Evolutionary conservation across 2,797 vertebrate species (phyloP), one percentile per base, ranked within the genome.

Genomic region (Caiman crocodilus): DNA sequence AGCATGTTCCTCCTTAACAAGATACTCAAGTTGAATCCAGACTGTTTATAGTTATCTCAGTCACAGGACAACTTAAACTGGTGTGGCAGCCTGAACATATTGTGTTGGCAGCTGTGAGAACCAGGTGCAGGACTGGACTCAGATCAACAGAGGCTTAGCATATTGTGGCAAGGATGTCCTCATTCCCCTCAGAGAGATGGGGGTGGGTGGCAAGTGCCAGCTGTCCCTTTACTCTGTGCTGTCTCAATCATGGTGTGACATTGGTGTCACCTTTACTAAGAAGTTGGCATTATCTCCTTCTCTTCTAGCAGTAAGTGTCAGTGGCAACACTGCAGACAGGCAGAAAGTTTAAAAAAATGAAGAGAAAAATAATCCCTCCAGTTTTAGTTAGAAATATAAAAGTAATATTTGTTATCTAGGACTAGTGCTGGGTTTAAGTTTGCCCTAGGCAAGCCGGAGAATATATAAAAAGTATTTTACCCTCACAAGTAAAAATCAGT

Each of bases 401-500:
- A 82, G 4, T 71, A 60, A 26, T 88, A 82, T 78, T 74, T 80
- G 56, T 12, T 84, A 42, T 85, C 82, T 76, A 61, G 56, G 85
- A 80, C 84, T 79, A 61, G 60, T 85, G 84, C 78, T 82, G 76
- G 78, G 76, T 64, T 87, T 42, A 82, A 32, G 50, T 14, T 74
- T 84, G 94, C 94, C 87, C 2, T 61, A 59, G 84, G 94, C 79
- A 94, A 93, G 23, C 76, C 63, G 77, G 90, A 30, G 65, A 78
- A 35, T 89, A 75, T 32, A 76, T 64, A 85, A 75, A 69, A 42
- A 69, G 3, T 25, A 88, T 60, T 83, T 26, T 5, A 26, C 14
- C 25, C 4, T 61, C 82, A 30, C 26, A 65, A 13, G 59, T 80
- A 84, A 89, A 91, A 80, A 82, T 28, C 25, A 77, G 79, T 82